Conservation (phyloP, 2,797 vertebrate species). For the Liparis tanakae region DNA sequence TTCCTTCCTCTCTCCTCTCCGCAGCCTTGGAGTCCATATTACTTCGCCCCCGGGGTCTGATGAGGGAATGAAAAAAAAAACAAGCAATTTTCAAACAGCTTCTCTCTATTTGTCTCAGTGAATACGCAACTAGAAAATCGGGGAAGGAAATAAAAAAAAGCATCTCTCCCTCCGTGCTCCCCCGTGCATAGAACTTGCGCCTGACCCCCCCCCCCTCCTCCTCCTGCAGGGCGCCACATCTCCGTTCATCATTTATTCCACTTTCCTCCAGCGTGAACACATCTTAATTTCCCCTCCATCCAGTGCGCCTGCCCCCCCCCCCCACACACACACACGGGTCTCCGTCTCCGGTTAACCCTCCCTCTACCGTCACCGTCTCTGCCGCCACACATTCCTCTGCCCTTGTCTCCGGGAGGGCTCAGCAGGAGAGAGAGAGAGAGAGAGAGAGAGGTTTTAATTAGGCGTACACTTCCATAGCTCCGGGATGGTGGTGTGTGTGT, state of each 20-base stretch:
- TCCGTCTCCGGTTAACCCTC: constrained; percentile 1
- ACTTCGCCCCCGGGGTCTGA: constrained; percentile 29
- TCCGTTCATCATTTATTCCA: constrained; percentile 52
- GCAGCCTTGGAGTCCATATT: constrained; percentile 21
- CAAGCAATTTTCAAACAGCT: constrained; percentile 36
- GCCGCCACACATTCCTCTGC: constrained; percentile 54
- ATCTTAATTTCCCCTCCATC: constrained; percentile 13
- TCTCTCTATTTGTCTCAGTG: constrained; percentile 32
- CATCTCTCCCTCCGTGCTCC: constrained; percentile 8
- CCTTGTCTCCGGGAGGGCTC: constrained; percentile 61
- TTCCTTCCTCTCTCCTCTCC: constrained; percentile 7
- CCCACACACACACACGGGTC: constrained; percentile 10
- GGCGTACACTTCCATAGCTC: constrained; percentile 71
- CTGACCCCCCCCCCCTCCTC: constrained; percentile 48
- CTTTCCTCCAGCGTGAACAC: constrained; percentile 25
- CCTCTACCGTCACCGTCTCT: constrained; percentile 38
- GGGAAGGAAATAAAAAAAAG: constrained; percentile 9
- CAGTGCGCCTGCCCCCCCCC: constrained; percentile 23
- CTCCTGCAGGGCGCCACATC: constrained; percentile 35
- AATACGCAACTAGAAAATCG: constrained; percentile 28
- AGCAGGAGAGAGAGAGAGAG: constrained; percentile 56
- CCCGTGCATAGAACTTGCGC: too few species aligned
- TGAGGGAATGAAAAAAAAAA: not conserved
- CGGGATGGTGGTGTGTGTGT: constrained; percentile 20
- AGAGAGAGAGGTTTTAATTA: constrained; percentile 78